Evolutionary conservation across 2,113 vertebrate genomes (phyloP).

Genomic region (Bubo blakistoni): DNA sequence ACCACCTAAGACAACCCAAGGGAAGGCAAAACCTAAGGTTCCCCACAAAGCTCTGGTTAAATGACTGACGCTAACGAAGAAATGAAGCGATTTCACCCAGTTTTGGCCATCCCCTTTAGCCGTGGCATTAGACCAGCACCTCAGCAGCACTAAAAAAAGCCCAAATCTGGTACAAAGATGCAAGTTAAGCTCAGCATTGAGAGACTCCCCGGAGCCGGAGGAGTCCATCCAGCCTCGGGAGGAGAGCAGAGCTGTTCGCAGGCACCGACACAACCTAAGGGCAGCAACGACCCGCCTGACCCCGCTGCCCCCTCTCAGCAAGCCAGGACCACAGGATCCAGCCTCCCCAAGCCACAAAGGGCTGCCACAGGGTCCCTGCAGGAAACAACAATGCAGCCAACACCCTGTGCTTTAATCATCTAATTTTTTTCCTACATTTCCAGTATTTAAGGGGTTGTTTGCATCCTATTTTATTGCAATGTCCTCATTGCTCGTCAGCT

Average conservation of each 20-base stretch:
- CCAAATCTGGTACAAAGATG: background rate
- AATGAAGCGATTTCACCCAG: accelerated
- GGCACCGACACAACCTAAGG: background rate
- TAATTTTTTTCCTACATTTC: background rate
- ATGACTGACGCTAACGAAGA: background rate
- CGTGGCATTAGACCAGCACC: background rate
- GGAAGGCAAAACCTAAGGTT: background rate
- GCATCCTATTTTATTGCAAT: background rate
- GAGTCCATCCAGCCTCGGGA: background rate
- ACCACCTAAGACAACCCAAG: background rate
- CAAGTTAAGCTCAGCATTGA: background rate
- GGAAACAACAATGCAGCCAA: background rate
- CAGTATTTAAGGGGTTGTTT: background rate
- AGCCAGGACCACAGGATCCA: background rate
- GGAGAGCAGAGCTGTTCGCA: background rate
- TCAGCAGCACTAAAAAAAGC: background rate
- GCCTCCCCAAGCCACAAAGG: background rate
- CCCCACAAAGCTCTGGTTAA: background rate
- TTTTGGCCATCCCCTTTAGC: background rate
- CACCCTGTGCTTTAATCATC: background rate
- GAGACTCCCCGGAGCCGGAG: background rate
- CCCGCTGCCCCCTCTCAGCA: background rate
- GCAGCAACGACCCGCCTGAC: background rate
- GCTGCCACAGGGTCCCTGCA: background rate
- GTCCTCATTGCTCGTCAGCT: background rate